A percentile compares a stretch with the other conserved stretches of the same genome.
phyloP scores from a whole-genome alignment of 2,113 vertebrate species.

The Melanerpes aurifrons region DNA sequence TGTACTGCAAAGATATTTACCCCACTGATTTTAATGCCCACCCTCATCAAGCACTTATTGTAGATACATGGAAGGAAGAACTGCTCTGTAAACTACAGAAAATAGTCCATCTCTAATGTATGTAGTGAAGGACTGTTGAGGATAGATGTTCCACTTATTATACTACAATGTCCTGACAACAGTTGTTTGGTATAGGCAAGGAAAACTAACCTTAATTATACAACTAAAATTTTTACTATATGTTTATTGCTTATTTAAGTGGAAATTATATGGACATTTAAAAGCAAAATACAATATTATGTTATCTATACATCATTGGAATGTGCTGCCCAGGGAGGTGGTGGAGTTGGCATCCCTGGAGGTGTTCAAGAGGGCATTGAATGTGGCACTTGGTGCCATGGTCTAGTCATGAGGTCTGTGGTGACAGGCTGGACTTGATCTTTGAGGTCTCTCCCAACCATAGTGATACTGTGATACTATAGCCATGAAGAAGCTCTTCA shows the following conservation, averaged over 20 bases:
- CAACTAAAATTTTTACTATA: neutral
- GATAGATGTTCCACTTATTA: neutral
- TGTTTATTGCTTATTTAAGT: neutral
- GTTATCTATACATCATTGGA: too few species aligned
- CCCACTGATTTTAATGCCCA: neutral
- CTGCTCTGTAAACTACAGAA: constrained; percentile 9
- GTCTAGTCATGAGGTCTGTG: too few species aligned
- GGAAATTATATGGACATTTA: neutral
- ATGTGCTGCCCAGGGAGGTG: too few species aligned
- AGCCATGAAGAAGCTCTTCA: too few species aligned
- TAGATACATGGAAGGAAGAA: neutral
- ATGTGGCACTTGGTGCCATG: too few species aligned
- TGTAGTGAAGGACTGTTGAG: neutral
- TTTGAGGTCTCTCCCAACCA: too few species aligned
- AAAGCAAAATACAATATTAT: neutral
- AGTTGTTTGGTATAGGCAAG: neutral
- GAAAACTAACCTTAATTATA: neutral
- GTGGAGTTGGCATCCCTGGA: too few species aligned
- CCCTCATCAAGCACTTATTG: neutral
- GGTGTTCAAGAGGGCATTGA: too few species aligned
- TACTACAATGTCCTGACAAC: neutral
- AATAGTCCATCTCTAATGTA: neutral
- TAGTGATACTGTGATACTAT: too few species aligned
- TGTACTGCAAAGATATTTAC: neutral
- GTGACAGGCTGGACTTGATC: too few species aligned